Conservation (phyloP, 2,888 invertebrate genomes). For the Eilema depressum region DNA sequence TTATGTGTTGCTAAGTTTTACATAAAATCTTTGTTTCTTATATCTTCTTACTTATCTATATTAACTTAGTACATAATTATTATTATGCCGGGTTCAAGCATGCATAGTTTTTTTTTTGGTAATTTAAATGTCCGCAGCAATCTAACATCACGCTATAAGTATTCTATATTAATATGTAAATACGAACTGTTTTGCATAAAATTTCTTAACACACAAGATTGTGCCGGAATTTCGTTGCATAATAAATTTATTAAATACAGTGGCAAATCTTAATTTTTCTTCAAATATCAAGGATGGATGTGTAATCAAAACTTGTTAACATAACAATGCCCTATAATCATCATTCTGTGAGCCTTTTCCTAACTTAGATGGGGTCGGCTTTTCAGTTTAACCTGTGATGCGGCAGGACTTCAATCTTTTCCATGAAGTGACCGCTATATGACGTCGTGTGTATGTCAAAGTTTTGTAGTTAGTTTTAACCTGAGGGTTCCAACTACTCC, state of each 20-base stretch:
- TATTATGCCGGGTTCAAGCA: background rate
- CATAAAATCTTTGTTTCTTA: background rate
- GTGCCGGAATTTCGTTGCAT: conserved; percentile 38
- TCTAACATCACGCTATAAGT: background rate
- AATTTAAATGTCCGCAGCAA: background rate
- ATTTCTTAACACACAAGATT: conserved; percentile 23
- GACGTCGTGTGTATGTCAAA: no score
- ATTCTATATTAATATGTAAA: conserved; percentile 6
- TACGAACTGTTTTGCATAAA: conserved; percentile 8
- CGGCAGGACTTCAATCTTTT: no score
- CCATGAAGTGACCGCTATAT: background rate
- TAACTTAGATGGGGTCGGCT: no score
- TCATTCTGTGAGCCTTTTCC: no score
- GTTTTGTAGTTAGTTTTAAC: no score
- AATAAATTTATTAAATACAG: conserved; percentile 27
- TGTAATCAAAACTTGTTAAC: background rate
- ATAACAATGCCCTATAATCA: background rate
- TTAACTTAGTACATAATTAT: background rate
- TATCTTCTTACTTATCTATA: background rate
- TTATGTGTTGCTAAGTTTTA: no score
- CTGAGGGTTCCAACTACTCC: no score
- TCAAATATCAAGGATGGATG: conserved; percentile 32
- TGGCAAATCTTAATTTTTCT: conserved; percentile 8
- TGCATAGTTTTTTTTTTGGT: background rate
- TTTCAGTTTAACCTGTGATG: no score